phyloP scores from a whole-genome alignment of 2,888 invertebrate species.

The Pheosia gnoma region DNA sequence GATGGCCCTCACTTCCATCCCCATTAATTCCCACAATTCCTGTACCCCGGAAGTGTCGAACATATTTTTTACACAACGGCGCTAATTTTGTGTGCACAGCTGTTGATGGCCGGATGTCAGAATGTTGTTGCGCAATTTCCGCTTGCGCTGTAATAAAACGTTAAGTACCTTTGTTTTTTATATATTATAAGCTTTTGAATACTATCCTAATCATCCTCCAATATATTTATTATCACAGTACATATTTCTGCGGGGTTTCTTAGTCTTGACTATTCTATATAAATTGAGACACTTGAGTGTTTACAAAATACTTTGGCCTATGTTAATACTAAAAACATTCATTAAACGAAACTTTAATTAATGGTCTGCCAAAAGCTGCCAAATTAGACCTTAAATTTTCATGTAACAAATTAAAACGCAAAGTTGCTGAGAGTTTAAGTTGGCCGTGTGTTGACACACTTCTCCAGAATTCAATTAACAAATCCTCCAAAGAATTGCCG shows the following conservation, averaged over 20 bases:
- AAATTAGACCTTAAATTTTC: background rate
- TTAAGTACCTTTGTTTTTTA: background rate
- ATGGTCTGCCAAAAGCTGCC: background rate
- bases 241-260: no score
- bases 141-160: background rate
- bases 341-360: background rate
- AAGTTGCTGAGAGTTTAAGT: constrained; percentile 1
- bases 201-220: no score
- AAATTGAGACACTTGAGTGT: no score
- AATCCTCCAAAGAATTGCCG: constrained; percentile 3
- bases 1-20: background rate
- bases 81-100: background rate
- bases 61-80: background rate
- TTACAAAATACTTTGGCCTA: background rate
- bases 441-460: background rate
- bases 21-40: background rate
- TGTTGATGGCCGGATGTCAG: constrained; percentile 2
- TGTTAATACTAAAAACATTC: background rate
- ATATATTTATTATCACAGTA: no score
- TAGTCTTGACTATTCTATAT: no score
- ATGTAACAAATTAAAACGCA: constrained; percentile 2
- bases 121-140: constrained; percentile 1
- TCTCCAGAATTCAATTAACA: constrained; percentile 8
- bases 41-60: background rate
- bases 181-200: no score